phyloP scores from a whole-genome alignment of 2,888 invertebrate species.

The Diogma glabrata region DNA sequence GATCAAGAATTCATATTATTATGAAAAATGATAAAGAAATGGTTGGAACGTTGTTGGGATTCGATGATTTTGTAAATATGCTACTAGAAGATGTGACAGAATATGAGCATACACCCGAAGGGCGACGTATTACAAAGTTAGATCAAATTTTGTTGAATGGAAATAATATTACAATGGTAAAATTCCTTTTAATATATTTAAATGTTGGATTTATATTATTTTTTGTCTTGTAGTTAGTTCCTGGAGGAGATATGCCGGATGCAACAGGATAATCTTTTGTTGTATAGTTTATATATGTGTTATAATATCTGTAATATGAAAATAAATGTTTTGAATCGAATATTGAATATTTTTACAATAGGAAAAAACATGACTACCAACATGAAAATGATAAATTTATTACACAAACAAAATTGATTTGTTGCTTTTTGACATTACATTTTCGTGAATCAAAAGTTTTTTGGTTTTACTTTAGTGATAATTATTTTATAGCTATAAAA shows the following conservation, averaged over 20 bases:
- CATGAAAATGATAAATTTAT: too few relatives aligned
- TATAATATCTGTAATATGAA: too few relatives aligned
- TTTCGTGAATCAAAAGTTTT: too few relatives aligned
- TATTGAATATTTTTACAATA: too few relatives aligned
- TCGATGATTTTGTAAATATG: constrained; percentile 99
- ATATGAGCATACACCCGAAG: constrained; percentile 95
- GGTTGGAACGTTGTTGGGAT: constrained; percentile 92
- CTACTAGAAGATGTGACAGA: constrained; percentile 94
- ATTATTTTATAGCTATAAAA: too few relatives aligned
- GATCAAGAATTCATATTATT: constrained; percentile 96
- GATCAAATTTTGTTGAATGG: constrained; percentile 98
- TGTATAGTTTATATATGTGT: too few relatives aligned
- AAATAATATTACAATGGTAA: constrained; percentile 97
- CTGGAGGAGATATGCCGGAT: constrained; percentile 69
- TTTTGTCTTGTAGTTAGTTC: constrained; percentile 51
- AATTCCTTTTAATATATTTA: constrained; percentile 15
- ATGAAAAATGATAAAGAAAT: constrained; percentile 99
- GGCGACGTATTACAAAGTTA: constrained; percentile 87
- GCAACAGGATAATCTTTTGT: constrained; percentile 19
- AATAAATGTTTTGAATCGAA: too few relatives aligned
- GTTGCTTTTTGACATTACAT: too few relatives aligned
- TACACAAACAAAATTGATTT: too few relatives aligned
- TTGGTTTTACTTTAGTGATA: too few relatives aligned
- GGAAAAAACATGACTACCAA: too few relatives aligned
- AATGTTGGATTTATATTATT: too few relatives aligned